Evolutionary conservation across 2,113 vertebrate species (phyloP).

Genomic region (Gymnarchus niloticus): DNA sequence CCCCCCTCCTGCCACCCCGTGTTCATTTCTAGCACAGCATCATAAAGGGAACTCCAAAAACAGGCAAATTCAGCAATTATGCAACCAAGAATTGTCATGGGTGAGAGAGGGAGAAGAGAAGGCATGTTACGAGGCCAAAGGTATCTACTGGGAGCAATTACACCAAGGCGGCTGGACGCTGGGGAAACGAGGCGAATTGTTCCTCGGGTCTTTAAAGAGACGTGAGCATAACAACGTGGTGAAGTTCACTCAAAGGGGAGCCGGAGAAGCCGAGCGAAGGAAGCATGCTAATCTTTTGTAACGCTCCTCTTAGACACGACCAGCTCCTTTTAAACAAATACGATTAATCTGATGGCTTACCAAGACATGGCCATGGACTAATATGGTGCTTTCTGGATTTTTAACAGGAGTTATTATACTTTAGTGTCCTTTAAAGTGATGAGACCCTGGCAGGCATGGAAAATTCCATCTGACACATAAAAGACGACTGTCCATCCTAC

Average conservation of each 20-base stretch:
- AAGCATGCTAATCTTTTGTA: slow-evolving; percentile 16
- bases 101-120: neutral
- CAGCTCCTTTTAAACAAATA: slow-evolving; percentile 14
- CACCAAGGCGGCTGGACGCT: neutral
- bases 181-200: neutral
- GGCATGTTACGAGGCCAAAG: neutral
- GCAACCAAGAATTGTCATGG: neutral
- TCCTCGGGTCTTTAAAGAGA: neutral
- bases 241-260: slow-evolving; percentile 5
- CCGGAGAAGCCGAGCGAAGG: slow-evolving; percentile 5
- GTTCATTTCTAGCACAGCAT: too few species aligned
- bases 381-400: neutral
- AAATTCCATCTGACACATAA: neutral
- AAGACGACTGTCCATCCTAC: neutral
- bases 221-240: neutral
- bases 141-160: neutral
- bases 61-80: neutral
- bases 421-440: neutral
- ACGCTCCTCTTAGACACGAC: neutral
- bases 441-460: neutral
- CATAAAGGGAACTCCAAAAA: neutral
- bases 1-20: too few species aligned
- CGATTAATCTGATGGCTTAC: neutral
- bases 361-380: neutral
- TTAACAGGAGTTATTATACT: neutral